Percentiles rank a stretch among this genome's conserved stretches.
Evolutionary conservation across 1,140 invertebrate species (phyloP).

Genomic region (Cydia pomonella): DNA sequence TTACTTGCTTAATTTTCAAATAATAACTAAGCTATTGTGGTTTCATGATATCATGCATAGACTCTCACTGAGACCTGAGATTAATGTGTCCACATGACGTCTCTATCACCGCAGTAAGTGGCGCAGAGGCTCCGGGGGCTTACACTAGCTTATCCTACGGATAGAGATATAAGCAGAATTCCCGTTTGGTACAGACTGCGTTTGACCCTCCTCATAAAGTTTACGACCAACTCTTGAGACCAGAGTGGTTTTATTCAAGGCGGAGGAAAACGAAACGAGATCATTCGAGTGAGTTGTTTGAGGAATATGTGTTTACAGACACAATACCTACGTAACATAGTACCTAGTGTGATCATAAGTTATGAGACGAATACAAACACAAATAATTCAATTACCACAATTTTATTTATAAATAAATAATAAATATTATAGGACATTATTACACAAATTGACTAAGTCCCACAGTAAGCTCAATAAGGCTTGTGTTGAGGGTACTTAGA

Average conservation of each 20-base stretch:
- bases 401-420: too few species aligned
- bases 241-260: slow-evolving; percentile 28
- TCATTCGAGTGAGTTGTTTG: neutral
- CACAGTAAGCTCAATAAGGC: too few species aligned
- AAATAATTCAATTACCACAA: too few species aligned
- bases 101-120: slow-evolving; percentile 25
- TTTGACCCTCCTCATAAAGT: slow-evolving; percentile 31
- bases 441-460: too few species aligned
- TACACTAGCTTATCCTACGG: slow-evolving; percentile 27
- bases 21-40: slow-evolving; percentile 17
- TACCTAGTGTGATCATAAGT: too few species aligned
- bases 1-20: neutral
- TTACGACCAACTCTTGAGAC: slow-evolving; percentile 31
- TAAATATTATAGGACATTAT: too few species aligned
- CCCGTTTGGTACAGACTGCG: slow-evolving; percentile 22
- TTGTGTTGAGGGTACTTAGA: too few species aligned
- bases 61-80: slow-evolving; percentile 14
- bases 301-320: neutral
- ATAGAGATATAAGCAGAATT: slow-evolving; percentile 24
- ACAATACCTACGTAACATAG: neutral
- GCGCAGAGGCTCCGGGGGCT: neutral
- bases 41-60: slow-evolving; percentile 25
- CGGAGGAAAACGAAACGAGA: slow-evolving; percentile 26
- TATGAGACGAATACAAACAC: too few species aligned
- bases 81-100: slow-evolving; percentile 31